A percentile compares a stretch with the other conserved stretches of the same genome.
Evolutionary conservation across 2,113 vertebrate species (phyloP).

Genomic region (Podiceps cristatus): DNA sequence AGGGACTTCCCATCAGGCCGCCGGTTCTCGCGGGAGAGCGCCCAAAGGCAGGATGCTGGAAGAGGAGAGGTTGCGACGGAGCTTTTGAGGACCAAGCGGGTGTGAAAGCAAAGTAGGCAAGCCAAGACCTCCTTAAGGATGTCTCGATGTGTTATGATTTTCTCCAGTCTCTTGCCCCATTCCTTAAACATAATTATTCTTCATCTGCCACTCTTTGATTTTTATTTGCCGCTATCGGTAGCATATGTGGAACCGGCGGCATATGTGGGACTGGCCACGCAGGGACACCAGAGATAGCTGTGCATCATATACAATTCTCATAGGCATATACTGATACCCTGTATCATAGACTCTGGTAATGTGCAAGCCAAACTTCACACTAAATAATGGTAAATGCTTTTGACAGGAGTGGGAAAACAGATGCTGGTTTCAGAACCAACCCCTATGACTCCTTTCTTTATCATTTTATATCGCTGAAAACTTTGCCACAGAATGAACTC

Average conservation of each 20-base stretch:
- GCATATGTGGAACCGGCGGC: background rate
- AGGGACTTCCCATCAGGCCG: background rate
- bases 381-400: conserved; percentile 34
- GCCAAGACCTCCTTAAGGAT: background rate
- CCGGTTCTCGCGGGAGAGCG: background rate
- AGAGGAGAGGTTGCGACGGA: background rate
- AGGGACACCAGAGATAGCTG: background rate
- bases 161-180: background rate
- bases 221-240: background rate
- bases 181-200: background rate
- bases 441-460: background rate
- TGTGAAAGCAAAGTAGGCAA: background rate
- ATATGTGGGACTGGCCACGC: background rate
- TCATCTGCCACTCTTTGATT: background rate
- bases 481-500: background rate
- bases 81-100: background rate
- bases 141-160: background rate
- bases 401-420: conserved; percentile 55
- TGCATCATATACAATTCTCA: background rate
- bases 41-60: background rate
- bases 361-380: conserved; percentile 22
- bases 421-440: conserved; percentile 35
- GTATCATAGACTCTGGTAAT: background rate
- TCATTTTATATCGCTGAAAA: background rate
- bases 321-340: background rate